Percentiles rank a stretch among this genome's conserved stretches.
These are phyloP conservation scores for Agapostemon virescens DNA, from an alignment of 2,888 invertebrate species.

Conservation along the genomic window DNA sequence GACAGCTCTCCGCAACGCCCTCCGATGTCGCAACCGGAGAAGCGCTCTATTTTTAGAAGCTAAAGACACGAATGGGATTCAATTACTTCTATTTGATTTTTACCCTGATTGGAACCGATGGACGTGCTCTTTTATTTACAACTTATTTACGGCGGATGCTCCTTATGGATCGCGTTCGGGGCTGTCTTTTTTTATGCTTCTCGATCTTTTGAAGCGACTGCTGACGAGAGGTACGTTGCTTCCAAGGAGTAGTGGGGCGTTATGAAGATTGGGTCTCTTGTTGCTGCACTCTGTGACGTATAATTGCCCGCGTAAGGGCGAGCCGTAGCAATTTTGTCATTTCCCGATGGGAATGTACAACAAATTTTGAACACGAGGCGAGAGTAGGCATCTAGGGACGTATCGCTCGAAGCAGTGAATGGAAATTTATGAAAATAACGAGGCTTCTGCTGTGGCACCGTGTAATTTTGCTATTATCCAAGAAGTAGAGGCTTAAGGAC, in stretches of 20 bases:
- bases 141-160: not conserved
- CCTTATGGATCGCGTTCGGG: not conserved
- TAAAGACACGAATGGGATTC: not conserved
- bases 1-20: not conserved
- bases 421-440: no score
- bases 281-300: not conserved
- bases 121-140: not conserved
- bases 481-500: no score
- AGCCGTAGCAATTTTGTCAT: not conserved
- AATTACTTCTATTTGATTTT: slow-evolving; percentile 6
- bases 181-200: not conserved
- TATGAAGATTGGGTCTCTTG: not conserved
- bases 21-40: not conserved
- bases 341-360: not conserved
- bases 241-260: not conserved
- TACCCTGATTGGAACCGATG: not conserved
- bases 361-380: not conserved
- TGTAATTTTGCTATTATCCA: no score
- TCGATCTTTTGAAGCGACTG: not conserved
- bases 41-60: slow-evolving; percentile 6
- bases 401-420: no score
- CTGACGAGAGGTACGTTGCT: not conserved
- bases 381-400: no score
- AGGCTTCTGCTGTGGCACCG: no score
- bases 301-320: not conserved